Evolutionary conservation across 2,113 vertebrate genomes (phyloP), one percentile per base, ranked within the genome.

Genomic region (Ginglymostoma cirratum): DNA sequence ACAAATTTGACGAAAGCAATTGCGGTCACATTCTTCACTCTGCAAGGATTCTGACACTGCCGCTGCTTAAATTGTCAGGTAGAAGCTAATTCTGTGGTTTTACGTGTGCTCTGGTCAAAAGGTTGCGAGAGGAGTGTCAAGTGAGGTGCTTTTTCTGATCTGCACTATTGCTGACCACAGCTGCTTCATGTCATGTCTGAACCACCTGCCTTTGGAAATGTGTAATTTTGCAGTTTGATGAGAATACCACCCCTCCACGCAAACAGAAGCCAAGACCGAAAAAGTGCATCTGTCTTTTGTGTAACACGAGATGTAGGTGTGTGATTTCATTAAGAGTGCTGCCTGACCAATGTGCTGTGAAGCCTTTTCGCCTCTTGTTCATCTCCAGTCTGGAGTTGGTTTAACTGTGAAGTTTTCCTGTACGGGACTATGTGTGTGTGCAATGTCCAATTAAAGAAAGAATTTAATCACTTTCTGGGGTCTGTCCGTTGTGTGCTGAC

Each of bases 321-420:
- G 21, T 87, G 45, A 52, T 52, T 87, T 52, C 52, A 61, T 61
- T 61, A 24, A 55, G 17, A 89, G 30, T 30, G 86, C 48, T 27
- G 27, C 27, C 45, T 27, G 42, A 86, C 1, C 27, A 48, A 14
- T 87, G 45, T 87, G 27, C 48, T 30, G 24, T 55, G 48, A 55
- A 89, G 48, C 24, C 45, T 34, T 89, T 55, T 30, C 8, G 10
- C 23, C 10, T 24, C 8, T 87, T 27, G 45, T 55, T 87, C 30
- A 76, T 76, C 21, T 87, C 12, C 85, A 23, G 23, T 55, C 24
- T 89, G 48, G 86, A 89, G 27, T 65, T 90, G 87, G 55, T 90
- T 65, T 65, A 65, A 65, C 55, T 90, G 87, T 90, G 87, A 90
- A 90, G 87, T 30, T 76, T 55, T 55, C 86, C 86, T 61, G 48